Conservation (phyloP, 2,113 vertebrate species). For the Ornithorhynchus anatinus region DNA sequence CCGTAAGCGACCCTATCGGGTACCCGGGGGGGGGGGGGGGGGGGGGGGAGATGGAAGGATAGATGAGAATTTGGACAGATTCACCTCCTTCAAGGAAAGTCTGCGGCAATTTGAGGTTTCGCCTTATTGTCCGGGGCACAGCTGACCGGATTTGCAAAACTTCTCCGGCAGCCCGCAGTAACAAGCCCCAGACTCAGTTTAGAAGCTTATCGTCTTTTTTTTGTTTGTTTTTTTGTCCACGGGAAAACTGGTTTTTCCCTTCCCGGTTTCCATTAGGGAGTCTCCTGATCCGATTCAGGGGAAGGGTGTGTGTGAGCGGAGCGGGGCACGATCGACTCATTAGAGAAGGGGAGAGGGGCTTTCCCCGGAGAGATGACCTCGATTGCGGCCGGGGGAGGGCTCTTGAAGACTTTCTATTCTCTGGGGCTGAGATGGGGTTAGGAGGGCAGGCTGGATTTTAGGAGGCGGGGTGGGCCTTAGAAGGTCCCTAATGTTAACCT, state of each 20-base stretch:
- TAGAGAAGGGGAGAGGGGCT: slow-evolving; percentile 47
- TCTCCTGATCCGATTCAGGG: slow-evolving; percentile 39
- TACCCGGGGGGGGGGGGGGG: too few relatives aligned
- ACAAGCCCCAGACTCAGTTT: background rate
- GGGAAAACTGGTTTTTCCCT: slow-evolving; percentile 29
- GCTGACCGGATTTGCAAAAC: background rate
- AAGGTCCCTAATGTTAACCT: slow-evolving; percentile 8
- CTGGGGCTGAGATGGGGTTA: background rate
- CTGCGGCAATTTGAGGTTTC: background rate
- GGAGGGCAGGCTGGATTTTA: background rate
- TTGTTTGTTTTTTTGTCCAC: background rate
- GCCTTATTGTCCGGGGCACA: background rate
- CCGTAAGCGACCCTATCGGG: too few relatives aligned
- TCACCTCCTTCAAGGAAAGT: background rate
- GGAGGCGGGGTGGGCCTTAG: background rate
- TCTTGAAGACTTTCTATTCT: background rate
- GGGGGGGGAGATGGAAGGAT: too few relatives aligned
- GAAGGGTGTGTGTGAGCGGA: slow-evolving; percentile 46
- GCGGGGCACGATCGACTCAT: slow-evolving; percentile 55
- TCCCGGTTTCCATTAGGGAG: slow-evolving; percentile 63
- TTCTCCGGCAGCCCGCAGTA: background rate
- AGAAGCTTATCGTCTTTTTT: background rate
- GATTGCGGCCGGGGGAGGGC: slow-evolving; percentile 11
- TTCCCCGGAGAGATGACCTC: slow-evolving; percentile 27
- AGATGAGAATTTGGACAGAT: too few relatives aligned